Conservation (phyloP, 2,797 vertebrate genomes). For the Amblyraja radiata region DNA sequence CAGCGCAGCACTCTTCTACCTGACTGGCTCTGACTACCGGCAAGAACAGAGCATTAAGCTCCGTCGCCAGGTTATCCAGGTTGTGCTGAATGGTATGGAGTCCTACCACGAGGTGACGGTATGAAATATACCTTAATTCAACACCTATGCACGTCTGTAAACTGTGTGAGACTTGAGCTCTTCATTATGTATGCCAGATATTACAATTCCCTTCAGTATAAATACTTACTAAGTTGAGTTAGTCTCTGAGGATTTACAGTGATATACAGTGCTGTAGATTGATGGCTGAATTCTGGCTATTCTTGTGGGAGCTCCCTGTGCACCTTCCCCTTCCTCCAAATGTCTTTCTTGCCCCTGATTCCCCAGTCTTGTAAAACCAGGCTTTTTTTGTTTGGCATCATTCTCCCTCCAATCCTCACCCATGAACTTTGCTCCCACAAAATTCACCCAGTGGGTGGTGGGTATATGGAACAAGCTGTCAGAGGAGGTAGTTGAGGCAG, state of each 20-base stretch:
- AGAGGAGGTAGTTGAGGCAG: no score
- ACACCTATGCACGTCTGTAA: not conserved
- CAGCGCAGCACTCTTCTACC: slow-evolving; percentile 88
- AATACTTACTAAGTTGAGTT: not conserved
- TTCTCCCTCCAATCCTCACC: no score
- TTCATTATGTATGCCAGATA: not conserved
- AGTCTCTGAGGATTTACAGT: not conserved
- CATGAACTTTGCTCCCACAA: no score
- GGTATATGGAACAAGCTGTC: no score
- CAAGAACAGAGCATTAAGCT: slow-evolving; percentile 79
- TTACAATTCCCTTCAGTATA: not conserved
- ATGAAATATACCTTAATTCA: slow-evolving; percentile 26
- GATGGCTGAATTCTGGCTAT: not conserved
- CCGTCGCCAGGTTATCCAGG: slow-evolving; percentile 86
- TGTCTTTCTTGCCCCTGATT: not conserved
- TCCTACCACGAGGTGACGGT: slow-evolving; percentile 97
- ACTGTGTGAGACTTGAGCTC: not conserved
- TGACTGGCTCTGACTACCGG: slow-evolving; percentile 92
- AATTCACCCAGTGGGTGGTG: no score
- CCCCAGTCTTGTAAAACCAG: not conserved
- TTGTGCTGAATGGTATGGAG: slow-evolving; percentile 96
- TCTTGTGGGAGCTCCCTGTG: not conserved
- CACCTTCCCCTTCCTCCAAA: not conserved
- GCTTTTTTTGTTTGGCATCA: no score
- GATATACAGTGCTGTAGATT: not conserved